Evolutionary conservation across 2,797 vertebrate species (phyloP), one percentile per base, ranked within the genome.

Genomic region (Etheostoma perlongum): DNA sequence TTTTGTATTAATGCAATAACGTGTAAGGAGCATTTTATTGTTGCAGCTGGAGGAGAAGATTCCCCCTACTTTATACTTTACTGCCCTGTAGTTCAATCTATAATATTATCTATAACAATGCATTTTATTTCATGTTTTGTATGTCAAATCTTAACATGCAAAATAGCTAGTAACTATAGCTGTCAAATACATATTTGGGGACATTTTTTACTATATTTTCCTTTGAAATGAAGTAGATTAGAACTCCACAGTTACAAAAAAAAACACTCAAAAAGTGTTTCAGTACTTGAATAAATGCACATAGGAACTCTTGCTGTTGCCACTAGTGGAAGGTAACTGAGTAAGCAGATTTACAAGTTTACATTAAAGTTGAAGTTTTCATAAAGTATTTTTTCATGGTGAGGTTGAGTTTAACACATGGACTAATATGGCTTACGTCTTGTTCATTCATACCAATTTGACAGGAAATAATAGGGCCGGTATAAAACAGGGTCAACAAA

Each of bases 361-460:
- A n/a, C 44, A 7, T 0, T 19, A 25, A n/a, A 46, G 36, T 27
- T 53, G 59, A 72, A 23, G 42, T 47, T 57, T 68, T 67, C 19
- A 25, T 75, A 16, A 27, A 55, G 52, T 40, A 44, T 72, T 48
- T 62, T 67, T 67, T 78, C 25, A 44, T 4, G 4, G 0, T 19
- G 11, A 66, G 12, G 18, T 4, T 70, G 63, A 84, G 51, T 74
- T 52, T 27, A 69, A 72, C 5, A 65, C 33, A 13, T n/a, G 82
- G 80, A 89, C 67, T 80, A 67, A 81, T 66, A 7, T 3, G 36
- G 4, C 53, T 79, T 8, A 30, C 44, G 62, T 54, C 4, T 1
- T 67, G 48, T 78, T 84, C 49, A 66, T 58, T 78, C 65, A 54
- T 55, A 57, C 44, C 63, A 47, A 73, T 72, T 30, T 54, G 51